Evolutionary conservation across 2,888 invertebrate genomes (phyloP).

Genomic region (Spodoptera littoralis): DNA sequence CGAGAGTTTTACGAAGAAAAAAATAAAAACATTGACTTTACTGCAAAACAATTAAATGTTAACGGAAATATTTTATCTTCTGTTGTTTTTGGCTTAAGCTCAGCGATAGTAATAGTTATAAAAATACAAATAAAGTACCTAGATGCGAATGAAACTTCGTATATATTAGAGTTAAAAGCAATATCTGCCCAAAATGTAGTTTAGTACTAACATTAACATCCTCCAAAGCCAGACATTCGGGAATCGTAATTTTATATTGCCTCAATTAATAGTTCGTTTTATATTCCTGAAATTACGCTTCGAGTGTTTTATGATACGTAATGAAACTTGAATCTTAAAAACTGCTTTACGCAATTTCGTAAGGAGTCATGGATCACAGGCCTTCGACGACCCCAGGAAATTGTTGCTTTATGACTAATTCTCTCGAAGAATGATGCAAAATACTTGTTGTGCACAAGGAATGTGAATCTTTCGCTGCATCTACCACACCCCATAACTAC

Average conservation of each 20-base stretch:
- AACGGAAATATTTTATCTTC: constrained; percentile 36
- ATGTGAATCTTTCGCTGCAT: constrained; percentile 7
- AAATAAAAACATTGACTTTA: constrained; percentile 22
- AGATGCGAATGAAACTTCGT: constrained; percentile 29
- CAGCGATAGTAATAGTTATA: constrained; percentile 38
- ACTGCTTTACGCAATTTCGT: constrained; percentile 1
- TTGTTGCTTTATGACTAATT: constrained; percentile 33
- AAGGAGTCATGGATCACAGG: neutral
- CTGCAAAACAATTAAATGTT: constrained; percentile 43
- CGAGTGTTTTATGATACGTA: constrained; percentile 46
- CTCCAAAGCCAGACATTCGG: constrained; percentile 47
- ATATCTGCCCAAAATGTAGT: constrained; percentile 34
- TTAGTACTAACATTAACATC: constrained; percentile 54
- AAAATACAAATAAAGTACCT: constrained; percentile 29
- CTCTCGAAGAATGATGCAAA: constrained; percentile 13
- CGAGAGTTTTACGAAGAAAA: constrained; percentile 31
- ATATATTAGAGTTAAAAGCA: constrained; percentile 22
- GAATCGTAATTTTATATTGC: constrained; percentile 39
- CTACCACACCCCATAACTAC: neutral
- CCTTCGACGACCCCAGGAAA: constrained; percentile 15
- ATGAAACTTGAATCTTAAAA: constrained; percentile 18
- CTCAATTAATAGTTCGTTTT: constrained; percentile 52
- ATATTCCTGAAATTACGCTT: constrained; percentile 44
- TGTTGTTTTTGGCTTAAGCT: constrained; percentile 47
- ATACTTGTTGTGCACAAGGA: constrained; percentile 7